phyloP scores from a whole-genome alignment of 1,140 invertebrate species.

The Kradibia gibbosae region DNA sequence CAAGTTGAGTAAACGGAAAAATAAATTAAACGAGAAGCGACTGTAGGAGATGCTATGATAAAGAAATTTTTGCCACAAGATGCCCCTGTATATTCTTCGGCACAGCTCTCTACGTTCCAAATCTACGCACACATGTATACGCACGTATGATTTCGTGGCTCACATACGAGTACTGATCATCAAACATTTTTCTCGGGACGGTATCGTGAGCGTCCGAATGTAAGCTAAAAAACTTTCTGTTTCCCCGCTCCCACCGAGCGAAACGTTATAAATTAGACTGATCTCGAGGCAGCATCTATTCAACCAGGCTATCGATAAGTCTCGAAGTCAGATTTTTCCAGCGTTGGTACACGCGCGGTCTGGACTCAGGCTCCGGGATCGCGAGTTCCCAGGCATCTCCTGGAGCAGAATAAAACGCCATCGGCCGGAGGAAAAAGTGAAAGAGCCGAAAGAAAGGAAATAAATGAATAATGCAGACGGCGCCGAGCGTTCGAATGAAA shows the following conservation, averaged over 20 bases:
- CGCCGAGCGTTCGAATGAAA: not conserved
- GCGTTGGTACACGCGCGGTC: not conserved
- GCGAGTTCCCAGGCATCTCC: not conserved
- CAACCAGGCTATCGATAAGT: not conserved
- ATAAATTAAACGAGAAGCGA: no score
- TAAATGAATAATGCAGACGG: conserved; percentile 1
- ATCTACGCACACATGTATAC: no score
- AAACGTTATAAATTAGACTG: not conserved
- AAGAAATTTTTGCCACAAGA: not conserved
- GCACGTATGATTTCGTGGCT: not conserved
- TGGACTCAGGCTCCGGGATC: not conserved
- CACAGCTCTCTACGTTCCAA: not conserved
- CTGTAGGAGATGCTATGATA: not conserved
- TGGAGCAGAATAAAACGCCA: not conserved
- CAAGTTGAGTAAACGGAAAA: no score
- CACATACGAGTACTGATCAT: not conserved
- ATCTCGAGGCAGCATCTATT: not conserved
- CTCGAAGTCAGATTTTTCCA: conserved; percentile 9
- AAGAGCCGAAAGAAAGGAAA: not conserved
- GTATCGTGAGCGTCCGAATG: not conserved
- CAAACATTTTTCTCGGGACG: not conserved
- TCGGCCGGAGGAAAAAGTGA: not conserved
- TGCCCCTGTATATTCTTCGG: not conserved
- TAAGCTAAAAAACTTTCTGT: not conserved
- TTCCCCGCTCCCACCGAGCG: not conserved